Evolutionary conservation across 2,888 invertebrate genomes (phyloP), one percentile per base, ranked within the genome.

Genomic region (Diabrotica balteata): DNA sequence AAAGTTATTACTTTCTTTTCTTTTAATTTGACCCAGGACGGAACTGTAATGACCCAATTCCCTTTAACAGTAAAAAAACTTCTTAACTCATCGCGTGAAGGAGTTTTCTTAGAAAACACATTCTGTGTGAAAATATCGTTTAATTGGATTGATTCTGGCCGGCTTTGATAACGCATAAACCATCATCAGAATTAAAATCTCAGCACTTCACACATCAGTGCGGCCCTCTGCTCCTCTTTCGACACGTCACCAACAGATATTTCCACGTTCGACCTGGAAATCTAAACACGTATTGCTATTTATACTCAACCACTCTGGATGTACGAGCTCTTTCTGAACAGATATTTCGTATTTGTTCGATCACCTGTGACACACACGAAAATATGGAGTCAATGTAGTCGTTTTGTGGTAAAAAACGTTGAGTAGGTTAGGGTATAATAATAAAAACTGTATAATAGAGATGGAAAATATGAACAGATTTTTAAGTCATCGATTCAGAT

Each of bases 131-230:
- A 70, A 71, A 68, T 64, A 43, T 32, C 50, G 59, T 43, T 59
- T 59, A 11, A 72, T 71, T 68, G 71, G 68, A 72, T 72, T 69
- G 63, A 69, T 65, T 64, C 72, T 71, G 69, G 59, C 63, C 59
- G 52, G 69, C 70, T 69, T 69, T 71, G 72, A 72, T 72, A 71
- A 69, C 67, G 64, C 60, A 63, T 67, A 60, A 67, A 63, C 59
- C 59, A 58, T 57, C 8, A 57, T 43, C 58, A 60, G 60, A 70
- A 70, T 67, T 70, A 70, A 70, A 64, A 67, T 49, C 67, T 32
- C 52, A 22, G 17, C 64, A 66, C 73, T 73, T 73, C 68, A 71
- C 73, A 71, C 73, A 69, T 73, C 71, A 73, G 62, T 63, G 73
- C 64, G 8, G 58, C 32, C 46, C 58, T 64, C 58, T 45, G 55